Conservation (phyloP, 2,888 invertebrate species). For the Chaitophorus viminalis region DNA sequence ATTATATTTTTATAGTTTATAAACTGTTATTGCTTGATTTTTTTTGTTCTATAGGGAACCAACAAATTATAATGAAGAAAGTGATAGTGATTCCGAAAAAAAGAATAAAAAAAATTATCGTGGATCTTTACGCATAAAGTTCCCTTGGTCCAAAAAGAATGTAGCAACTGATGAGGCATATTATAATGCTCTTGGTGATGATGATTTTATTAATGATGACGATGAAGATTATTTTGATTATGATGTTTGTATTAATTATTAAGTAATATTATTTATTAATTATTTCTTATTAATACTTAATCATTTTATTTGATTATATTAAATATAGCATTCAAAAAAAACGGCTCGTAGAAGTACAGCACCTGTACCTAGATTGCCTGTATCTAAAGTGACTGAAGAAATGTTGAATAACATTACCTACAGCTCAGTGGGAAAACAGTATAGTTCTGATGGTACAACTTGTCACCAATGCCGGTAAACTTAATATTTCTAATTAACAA, state of each 20-base stretch:
- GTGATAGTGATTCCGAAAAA: constrained; percentile 14
- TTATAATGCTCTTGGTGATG: constrained; percentile 7
- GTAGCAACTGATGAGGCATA: neutral
- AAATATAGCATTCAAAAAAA: constrained; percentile 31
- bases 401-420: constrained; percentile 44
- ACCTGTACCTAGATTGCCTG: neutral
- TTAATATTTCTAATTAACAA: neutral
- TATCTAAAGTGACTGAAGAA: constrained; percentile 42
- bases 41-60: neutral
- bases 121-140: constrained; percentile 9
- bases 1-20: neutral
- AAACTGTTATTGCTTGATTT: neutral
- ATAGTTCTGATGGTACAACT: constrained; percentile 35
- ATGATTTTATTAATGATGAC: constrained; percentile 23
- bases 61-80: constrained; percentile 29
- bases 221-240: constrained; percentile 11
- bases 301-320: neutral
- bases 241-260: constrained; percentile 17
- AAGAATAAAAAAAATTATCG: neutral
- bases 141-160: constrained; percentile 25
- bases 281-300: neutral
- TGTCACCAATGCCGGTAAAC: constrained; percentile 57
- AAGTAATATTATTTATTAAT: neutral
- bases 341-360: neutral
- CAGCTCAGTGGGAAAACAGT: neutral